These are phyloP conservation scores for Cynopterus sphinx DNA, from an alignment of 2,797 vertebrate genomes.

Conservation along the genomic window DNA sequence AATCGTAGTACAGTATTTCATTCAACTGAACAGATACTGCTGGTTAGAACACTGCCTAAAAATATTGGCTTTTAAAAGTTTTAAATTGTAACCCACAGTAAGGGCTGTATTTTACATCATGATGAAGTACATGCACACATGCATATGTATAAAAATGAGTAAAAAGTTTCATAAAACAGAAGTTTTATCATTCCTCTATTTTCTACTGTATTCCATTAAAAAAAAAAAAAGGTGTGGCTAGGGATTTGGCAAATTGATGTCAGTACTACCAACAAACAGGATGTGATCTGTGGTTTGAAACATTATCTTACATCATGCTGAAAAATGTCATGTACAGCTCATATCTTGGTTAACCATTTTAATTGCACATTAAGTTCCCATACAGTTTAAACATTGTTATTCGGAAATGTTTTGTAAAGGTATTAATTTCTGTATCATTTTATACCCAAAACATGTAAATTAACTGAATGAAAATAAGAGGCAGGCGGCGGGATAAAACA, in stretches of 20 bases:
- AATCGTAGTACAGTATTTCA: not conserved
- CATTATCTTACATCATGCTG: not conserved
- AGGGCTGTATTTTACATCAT: not conserved
- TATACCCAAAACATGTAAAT: not conserved
- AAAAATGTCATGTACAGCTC: not conserved
- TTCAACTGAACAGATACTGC: not conserved
- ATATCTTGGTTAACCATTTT: not conserved
- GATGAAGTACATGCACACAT: not conserved
- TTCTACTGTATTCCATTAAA: not conserved
- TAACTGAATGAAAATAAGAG: not conserved
- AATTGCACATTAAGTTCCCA: not conserved
- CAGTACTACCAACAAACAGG: not conserved
- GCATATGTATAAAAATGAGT: not conserved
- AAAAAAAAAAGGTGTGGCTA: not conserved
- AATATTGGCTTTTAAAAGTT: not conserved
- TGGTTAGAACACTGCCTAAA: not conserved
- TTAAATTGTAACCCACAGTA: not conserved
- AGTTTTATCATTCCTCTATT: conserved; percentile 16
- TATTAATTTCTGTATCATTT: conserved; percentile 9
- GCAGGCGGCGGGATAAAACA: not conserved
- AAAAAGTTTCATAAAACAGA: not conserved
- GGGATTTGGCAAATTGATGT: not conserved
- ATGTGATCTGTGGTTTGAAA: not conserved
- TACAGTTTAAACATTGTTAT: not conserved
- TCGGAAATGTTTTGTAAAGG: not conserved